A percentile compares a stretch with the other conserved stretches of the same genome.
phyloP scores from a whole-genome alignment of 2,888 invertebrate genomes.

The Drosophila pseudotalamancana region DNA sequence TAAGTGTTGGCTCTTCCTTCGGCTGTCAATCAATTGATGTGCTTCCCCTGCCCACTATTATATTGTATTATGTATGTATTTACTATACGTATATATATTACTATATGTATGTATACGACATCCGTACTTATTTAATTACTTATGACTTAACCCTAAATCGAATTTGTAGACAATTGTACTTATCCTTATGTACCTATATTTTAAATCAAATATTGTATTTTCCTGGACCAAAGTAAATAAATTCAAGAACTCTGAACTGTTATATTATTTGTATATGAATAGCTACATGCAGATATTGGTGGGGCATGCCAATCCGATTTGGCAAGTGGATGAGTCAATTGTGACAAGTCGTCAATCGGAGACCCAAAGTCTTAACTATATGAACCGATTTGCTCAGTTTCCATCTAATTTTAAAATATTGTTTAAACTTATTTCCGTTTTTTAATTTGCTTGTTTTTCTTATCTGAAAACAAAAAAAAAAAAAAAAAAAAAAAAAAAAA shows the following conservation, averaged over 20 bases:
- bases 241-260: background rate
- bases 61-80: conserved; percentile 19
- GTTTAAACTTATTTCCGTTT: background rate
- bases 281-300: too few species aligned
- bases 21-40: background rate
- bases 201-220: conserved; percentile 19
- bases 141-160: conserved; percentile 15
- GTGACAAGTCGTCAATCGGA: too few species aligned
- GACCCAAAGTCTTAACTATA: background rate
- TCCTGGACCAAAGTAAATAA: conserved; percentile 36
- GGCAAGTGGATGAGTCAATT: too few species aligned
- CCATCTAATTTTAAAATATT: background rate
- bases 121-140: conserved; percentile 22
- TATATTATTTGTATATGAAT: background rate
- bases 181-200: conserved; percentile 27
- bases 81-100: conserved; percentile 1
- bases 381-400: background rate
- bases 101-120: conserved; percentile 11
- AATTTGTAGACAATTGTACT: conserved; percentile 39
- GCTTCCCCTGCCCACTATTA: conserved; percentile 11
- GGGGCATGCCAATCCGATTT: too few species aligned
- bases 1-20: too few species aligned
- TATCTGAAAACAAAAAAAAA: conserved; percentile 24
- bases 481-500: conserved; percentile 4
- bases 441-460: conserved; percentile 3